phyloP scores from a whole-genome alignment of 2,797 vertebrate species.

The Balearica regulorum region DNA sequence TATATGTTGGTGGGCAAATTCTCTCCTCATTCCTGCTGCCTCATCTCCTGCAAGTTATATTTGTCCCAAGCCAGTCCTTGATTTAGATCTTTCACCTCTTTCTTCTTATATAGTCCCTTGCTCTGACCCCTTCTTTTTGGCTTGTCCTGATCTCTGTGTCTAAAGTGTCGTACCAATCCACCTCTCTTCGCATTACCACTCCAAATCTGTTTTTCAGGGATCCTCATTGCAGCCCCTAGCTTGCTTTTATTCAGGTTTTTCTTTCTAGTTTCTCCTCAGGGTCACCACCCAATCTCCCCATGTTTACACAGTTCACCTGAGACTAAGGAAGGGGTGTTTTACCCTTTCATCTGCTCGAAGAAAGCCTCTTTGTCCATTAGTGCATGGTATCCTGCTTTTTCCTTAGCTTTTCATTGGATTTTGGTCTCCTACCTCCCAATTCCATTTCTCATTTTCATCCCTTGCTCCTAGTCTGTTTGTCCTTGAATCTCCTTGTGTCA shows the following conservation, averaged over 20 bases:
- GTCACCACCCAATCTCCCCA: not conserved
- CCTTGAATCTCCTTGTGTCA: not conserved
- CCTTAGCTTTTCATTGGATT: not conserved
- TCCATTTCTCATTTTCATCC: not conserved
- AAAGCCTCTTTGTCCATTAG: not conserved
- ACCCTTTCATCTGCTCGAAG: not conserved
- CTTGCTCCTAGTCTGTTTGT: accelerated
- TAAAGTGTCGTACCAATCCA: not conserved
- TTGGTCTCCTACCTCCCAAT: not conserved
- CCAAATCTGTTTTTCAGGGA: not conserved
- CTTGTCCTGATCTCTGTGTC: not conserved
- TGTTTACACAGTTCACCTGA: not conserved
- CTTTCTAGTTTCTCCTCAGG: not conserved
- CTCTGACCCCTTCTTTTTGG: not conserved
- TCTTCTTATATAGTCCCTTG: not conserved
- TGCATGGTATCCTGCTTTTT: not conserved
- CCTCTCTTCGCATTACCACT: not conserved
- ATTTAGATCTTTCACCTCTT: not conserved
- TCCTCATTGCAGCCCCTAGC: not conserved
- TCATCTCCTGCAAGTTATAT: not conserved
- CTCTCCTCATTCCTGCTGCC: not conserved
- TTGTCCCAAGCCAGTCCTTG: not conserved
- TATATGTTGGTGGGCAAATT: not conserved
- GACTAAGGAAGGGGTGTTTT: not conserved
- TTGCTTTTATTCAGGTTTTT: not conserved